phyloP scores from a whole-genome alignment of 2,888 invertebrate species.

The Rhopalosiphum nymphaeae region DNA sequence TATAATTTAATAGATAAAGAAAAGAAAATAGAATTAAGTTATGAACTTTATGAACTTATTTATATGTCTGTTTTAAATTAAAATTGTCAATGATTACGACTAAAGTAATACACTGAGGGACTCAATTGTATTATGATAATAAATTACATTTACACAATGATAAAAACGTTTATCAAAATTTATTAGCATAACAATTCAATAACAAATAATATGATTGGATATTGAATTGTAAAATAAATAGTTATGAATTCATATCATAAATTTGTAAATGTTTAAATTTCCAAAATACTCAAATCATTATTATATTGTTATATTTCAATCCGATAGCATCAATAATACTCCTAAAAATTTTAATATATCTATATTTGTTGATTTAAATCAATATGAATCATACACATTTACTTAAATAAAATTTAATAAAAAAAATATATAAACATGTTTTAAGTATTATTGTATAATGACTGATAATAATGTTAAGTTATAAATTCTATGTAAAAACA shows the following conservation, averaged over 20 bases:
- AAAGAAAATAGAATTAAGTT: background rate
- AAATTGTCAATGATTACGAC: background rate
- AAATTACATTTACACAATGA: conserved; percentile 11
- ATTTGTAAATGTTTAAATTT: background rate
- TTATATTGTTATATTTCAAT: background rate
- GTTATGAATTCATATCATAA: background rate
- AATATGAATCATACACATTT: background rate
- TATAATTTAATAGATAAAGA: background rate
- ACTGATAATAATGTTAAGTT: background rate
- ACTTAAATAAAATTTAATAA: background rate
- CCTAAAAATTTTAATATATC: background rate
- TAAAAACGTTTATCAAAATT: conserved; percentile 28
- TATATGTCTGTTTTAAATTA: conserved; percentile 5
- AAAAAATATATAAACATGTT: background rate
- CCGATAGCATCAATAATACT: background rate
- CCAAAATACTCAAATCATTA: background rate
- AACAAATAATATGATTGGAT: conserved; percentile 12
- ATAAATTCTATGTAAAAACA: background rate
- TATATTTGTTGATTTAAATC: background rate
- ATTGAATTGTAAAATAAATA: background rate
- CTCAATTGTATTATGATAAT: conserved; percentile 3
- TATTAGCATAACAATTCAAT: conserved; percentile 35
- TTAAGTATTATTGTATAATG: background rate
- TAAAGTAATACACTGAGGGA: background rate
- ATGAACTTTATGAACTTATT: background rate